Conservation (phyloP, 1,140 invertebrate species). For the Brevipalpus yothersi region DNA sequence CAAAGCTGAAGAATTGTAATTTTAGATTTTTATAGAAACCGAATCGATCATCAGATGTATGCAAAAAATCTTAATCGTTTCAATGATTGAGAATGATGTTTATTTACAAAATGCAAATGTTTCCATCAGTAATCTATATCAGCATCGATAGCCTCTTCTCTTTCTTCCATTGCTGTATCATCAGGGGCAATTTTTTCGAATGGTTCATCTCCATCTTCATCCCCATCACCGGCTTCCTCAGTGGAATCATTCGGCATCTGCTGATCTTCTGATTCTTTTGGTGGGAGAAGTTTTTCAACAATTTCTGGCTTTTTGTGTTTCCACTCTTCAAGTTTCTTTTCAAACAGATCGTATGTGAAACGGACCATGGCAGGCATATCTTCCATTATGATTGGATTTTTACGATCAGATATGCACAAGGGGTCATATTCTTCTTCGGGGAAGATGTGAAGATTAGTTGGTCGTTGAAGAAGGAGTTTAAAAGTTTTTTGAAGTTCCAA, state of each 20-base stretch:
- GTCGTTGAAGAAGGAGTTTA: constrained; percentile 42
- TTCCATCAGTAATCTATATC: too few species aligned
- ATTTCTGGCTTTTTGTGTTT: constrained; percentile 1
- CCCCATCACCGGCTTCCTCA: constrained; percentile 6
- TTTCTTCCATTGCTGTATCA: constrained; percentile 9
- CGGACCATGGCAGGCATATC: constrained; percentile 82
- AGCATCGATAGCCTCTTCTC: neutral
- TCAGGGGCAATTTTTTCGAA: constrained; percentile 8
- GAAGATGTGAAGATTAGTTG: constrained; percentile 44
- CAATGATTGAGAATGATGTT: too few species aligned
- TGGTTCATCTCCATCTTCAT: neutral
- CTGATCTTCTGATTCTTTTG: neutral
- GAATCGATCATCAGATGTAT: too few species aligned
- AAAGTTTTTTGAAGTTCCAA: constrained; percentile 88
- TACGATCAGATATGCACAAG: constrained; percentile 4
- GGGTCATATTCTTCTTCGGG: constrained; percentile 53
- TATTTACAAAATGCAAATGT: too few species aligned
- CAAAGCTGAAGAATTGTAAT: too few species aligned
- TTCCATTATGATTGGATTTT: constrained; percentile 2
- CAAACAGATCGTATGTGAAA: constrained; percentile 73
- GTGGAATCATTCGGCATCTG: neutral
- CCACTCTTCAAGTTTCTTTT: constrained; percentile 36
- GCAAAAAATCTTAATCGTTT: too few species aligned
- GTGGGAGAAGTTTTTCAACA: neutral
- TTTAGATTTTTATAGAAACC: too few species aligned